phyloP scores from a whole-genome alignment of 2,113 vertebrate genomes.

The Panthera tigris region DNA sequence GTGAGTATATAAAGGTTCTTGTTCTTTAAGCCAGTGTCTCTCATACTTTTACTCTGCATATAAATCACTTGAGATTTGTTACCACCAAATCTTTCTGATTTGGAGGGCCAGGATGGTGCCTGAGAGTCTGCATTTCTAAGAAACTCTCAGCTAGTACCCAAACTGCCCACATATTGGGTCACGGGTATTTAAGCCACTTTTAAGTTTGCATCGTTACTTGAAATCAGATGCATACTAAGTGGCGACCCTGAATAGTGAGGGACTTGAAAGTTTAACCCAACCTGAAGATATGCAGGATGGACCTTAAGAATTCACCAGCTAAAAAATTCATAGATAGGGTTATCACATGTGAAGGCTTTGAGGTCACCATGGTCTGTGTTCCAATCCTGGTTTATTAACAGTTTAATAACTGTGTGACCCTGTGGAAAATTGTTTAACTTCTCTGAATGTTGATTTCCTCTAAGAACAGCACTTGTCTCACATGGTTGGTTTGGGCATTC shows the following conservation, averaged over 20 bases:
- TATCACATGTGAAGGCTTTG: not conserved
- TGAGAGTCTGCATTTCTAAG: not conserved
- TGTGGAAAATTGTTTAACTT: not conserved
- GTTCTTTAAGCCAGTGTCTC: not conserved
- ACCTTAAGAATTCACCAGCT: not conserved
- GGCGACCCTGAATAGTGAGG: not conserved
- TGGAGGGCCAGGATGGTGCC: fast-evolving
- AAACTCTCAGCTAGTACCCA: not conserved
- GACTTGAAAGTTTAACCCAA: not conserved
- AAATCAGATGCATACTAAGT: not conserved
- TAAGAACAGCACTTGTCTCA: not conserved
- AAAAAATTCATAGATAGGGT: not conserved
- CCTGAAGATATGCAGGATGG: not conserved
- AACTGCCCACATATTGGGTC: not conserved
- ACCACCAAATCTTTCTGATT: not conserved
- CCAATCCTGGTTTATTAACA: not conserved
- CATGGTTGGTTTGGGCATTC: not conserved
- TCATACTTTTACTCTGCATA: not conserved
- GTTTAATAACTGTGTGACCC: too few species aligned
- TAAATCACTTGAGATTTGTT: not conserved
- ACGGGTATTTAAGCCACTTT: not conserved
- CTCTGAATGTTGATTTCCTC: not conserved
- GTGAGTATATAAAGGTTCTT: not conserved
- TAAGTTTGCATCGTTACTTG: not conserved
- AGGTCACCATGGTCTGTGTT: not conserved